Evolutionary conservation across 2,888 invertebrate genomes (phyloP).

Genomic region (Machimus rusticus): DNA sequence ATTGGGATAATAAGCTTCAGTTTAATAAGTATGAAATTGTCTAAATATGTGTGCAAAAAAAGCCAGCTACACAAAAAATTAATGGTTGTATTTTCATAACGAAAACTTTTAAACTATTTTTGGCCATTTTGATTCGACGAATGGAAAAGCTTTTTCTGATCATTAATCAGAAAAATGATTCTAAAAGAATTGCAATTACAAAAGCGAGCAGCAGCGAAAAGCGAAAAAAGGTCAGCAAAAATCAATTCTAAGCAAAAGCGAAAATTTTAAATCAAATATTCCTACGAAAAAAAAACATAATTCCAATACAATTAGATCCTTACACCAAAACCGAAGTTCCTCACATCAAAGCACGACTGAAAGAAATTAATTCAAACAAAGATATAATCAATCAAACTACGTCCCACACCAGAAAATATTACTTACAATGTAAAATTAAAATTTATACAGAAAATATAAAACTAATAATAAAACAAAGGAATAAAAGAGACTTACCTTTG

Average conservation of each 20-base stretch:
- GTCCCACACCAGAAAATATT: slow-evolving; percentile 20
- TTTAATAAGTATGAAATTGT: no score
- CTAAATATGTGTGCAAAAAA: no score
- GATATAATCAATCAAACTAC: slow-evolving; percentile 34
- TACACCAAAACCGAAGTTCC: slow-evolving; percentile 64
- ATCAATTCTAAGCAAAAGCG: not conserved
- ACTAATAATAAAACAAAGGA: slow-evolving; percentile 41
- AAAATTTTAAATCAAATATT: not conserved
- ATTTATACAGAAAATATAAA: not conserved
- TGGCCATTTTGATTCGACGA: not conserved
- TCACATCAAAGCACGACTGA: slow-evolving; percentile 69
- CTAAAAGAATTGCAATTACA: not conserved
- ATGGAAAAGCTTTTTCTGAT: not conserved
- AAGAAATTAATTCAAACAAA: slow-evolving; percentile 55
- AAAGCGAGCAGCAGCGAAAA: not conserved
- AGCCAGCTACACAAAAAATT: no score
- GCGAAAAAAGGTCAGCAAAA: not conserved
- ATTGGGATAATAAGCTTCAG: no score
- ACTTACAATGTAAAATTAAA: not conserved
- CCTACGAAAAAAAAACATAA: not conserved
- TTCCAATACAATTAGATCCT: slow-evolving; percentile 50
- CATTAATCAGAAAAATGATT: not conserved
- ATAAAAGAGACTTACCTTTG: slow-evolving; percentile 66
- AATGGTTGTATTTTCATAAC: no score
- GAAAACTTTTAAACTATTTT: not conserved